Percentiles rank a stretch among this genome's conserved stretches.
These are phyloP conservation scores for Drosophila bipectinata DNA, from an alignment of 1,140 invertebrate genomes.

Conservation along the genomic window DNA sequence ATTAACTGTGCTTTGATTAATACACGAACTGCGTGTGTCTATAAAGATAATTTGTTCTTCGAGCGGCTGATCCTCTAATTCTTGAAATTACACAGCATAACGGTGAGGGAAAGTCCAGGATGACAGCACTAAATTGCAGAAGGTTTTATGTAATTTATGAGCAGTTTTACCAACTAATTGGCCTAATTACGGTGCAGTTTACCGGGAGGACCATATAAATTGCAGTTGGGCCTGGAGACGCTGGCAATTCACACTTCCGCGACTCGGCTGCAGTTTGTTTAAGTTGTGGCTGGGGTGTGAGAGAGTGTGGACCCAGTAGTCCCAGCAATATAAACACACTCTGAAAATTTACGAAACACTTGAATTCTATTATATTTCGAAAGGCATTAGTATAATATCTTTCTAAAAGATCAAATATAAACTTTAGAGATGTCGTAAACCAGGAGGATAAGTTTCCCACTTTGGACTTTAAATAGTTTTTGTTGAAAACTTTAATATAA, in stretches of 20 bases:
- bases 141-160: constrained; percentile 75
- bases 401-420: too few species aligned
- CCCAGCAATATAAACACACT: not conserved
- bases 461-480: too few species aligned
- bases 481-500: too few species aligned
- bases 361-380: not conserved
- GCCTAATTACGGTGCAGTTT: constrained; percentile 70
- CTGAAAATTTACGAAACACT: not conserved
- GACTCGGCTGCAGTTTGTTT: constrained; percentile 50
- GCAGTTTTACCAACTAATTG: constrained; percentile 70
- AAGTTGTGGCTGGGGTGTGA: constrained; percentile 10
- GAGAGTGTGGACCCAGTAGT: constrained; percentile 16
- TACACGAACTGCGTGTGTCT: constrained; percentile 71
- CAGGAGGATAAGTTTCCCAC: too few species aligned
- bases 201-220: constrained; percentile 31
- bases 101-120: constrained; percentile 25
- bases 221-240: constrained; percentile 24
- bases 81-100: constrained; percentile 46
- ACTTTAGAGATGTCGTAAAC: too few species aligned
- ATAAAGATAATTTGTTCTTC: constrained; percentile 24
- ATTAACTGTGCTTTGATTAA: constrained; percentile 81
- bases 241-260: constrained; percentile 76
- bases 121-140: constrained; percentile 45
- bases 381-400: not conserved
- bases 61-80: constrained; percentile 60